phyloP scores from a whole-genome alignment of 2,113 vertebrate species.

The Aspidoscelis tigris region DNA sequence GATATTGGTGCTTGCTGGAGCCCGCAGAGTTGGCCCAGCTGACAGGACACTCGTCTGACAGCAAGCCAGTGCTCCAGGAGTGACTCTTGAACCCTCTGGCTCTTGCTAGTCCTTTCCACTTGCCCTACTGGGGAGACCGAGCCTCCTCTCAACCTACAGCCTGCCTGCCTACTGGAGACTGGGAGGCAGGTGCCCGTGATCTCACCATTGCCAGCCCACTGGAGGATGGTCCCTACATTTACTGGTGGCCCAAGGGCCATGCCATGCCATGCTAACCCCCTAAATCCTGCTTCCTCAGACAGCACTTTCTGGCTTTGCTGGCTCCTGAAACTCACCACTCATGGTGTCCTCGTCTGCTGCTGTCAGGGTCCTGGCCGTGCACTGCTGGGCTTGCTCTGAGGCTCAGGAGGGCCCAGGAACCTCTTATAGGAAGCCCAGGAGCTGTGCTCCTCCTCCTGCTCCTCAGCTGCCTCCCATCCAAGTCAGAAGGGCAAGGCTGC shows the following conservation, averaged over 20 bases:
- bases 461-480: background rate
- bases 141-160: no score
- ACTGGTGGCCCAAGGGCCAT: no score
- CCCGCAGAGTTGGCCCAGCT: no score
- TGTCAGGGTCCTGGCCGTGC: background rate
- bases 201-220: no score
- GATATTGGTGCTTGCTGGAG: no score
- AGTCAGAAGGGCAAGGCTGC: background rate
- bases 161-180: background rate
- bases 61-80: background rate
- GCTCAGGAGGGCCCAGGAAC: background rate
- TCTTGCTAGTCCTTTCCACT: background rate
- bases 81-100: background rate
- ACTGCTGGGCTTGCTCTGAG: background rate
- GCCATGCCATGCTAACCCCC: no score
- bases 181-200: background rate
- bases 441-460: background rate
- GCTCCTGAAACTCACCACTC: conserved; percentile 5
- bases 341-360: background rate
- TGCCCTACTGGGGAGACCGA: background rate
- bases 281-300: no score
- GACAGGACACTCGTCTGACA: background rate
- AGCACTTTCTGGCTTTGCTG: background rate
- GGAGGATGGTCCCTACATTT: no score
- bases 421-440: background rate